Evolutionary conservation across 2,113 vertebrate genomes (phyloP), one percentile per base, ranked within the genome.

Genomic region (Hymenochirus boettgeri): DNA sequence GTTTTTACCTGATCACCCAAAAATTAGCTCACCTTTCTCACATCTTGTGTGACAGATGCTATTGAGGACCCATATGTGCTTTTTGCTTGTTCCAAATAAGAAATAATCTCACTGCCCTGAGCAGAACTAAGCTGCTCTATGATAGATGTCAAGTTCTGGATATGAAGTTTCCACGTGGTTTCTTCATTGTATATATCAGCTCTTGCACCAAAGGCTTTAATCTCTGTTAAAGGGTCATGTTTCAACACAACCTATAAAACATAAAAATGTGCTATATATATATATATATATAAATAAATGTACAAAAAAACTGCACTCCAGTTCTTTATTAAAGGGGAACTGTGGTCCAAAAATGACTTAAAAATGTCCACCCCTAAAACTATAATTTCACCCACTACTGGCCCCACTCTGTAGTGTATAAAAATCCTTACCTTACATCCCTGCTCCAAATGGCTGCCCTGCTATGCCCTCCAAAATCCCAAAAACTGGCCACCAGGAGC

Each of bases 1-100:
- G 5, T 31, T 31, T 31, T 6, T 31, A 6, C 5, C 10, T 31
- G 29, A 31, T 31, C 3, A 2, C 13, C 37, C 37, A 2, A 42
- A 42, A 17, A 42, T 42, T 17, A 11, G 8, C 70, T 65, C 15
- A 71, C 70, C 48, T 60, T 65, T 4, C 24, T 52, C 15, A 71
- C 57, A 39, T 71, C 70, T 33, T 37, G 27, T 29, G 33, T 27
- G 21, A 71, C 56, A 4, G 35, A 18, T 31, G 10, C n/a, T 27
- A 71, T 46, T 3, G 70, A 65, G 18, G 33, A 57, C n/a, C 51
- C 70, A 59, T 65, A 71, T 27, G 52, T 71, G 26, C 70, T 71
- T 33, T 65, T 54, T 19, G 56, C 56, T 25, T 60, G 45, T 37
- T 71, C 56, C 57, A 71, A 37, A 21, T 24, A 48, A 45, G 11